Conservation (phyloP, 2,113 vertebrate genomes). For the Phrynosoma platyrhinos region DNA sequence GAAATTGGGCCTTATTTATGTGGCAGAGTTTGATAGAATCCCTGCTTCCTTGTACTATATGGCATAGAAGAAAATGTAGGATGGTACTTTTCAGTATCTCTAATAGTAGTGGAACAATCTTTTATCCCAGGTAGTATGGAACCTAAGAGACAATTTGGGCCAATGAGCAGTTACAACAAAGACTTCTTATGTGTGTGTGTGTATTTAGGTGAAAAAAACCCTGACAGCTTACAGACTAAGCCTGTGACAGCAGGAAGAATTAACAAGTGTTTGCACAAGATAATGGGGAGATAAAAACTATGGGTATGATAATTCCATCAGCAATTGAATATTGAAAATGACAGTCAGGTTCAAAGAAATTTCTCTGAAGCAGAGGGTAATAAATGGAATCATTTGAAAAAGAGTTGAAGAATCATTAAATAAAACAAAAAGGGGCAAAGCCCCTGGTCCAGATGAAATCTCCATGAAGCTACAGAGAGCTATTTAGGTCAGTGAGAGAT, state of each 20-base stretch:
- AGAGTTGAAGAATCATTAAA: not conserved
- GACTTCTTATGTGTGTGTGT: too few relatives aligned
- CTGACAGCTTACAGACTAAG: not conserved
- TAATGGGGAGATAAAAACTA: not conserved
- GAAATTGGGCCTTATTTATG: not conserved
- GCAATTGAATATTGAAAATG: not conserved
- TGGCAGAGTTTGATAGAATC: not conserved
- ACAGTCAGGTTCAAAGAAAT: not conserved
- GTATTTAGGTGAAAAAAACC: not conserved
- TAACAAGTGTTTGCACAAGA: not conserved
- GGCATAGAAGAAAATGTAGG: not conserved
- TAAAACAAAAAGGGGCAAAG: slow-evolving; percentile 14
- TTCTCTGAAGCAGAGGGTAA: not conserved
- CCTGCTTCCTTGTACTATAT: not conserved
- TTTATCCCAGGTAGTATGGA: not conserved
- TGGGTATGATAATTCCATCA: not conserved
- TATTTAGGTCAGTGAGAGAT: slow-evolving; percentile 23
- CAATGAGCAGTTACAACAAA: not conserved
- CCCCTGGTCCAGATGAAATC: slow-evolving; percentile 12
- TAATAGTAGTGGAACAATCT: not conserved
- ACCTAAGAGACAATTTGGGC: not conserved
- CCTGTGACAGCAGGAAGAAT: not conserved
- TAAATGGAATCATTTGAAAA: not conserved
- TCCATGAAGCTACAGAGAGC: not conserved
- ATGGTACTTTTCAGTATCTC: not conserved